Conservation (phyloP, 2,113 vertebrate species). For the Scatophagus argus region DNA sequence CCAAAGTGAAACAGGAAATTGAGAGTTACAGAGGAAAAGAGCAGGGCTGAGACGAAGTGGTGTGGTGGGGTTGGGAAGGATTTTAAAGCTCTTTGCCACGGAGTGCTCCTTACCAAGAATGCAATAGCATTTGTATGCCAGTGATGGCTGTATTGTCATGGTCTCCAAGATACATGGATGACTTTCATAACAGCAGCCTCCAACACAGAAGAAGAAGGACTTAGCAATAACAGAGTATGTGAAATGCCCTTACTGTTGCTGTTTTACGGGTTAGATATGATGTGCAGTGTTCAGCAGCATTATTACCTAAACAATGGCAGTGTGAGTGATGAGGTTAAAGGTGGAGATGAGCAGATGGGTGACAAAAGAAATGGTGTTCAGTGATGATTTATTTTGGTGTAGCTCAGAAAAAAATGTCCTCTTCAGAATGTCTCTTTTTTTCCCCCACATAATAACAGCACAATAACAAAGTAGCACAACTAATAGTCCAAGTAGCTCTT, state of each 20-base stretch:
- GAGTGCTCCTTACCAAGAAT: constrained; percentile 10
- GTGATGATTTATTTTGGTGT: background rate
- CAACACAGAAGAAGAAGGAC: background rate
- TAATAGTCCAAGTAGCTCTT: background rate
- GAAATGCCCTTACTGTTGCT: constrained; percentile 20
- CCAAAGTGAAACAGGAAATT: constrained; percentile 17
- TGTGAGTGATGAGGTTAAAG: constrained; percentile 22
- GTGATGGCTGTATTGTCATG: constrained; percentile 10
- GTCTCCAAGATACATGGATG: constrained; percentile 31
- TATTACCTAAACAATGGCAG: constrained; percentile 26
- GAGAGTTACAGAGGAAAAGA: constrained; percentile 41
- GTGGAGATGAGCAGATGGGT: constrained; percentile 2
- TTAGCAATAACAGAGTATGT: constrained; percentile 1
- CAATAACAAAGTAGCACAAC: background rate
- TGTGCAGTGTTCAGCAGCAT: constrained; percentile 8
- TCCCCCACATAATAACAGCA: background rate
- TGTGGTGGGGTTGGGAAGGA: background rate
- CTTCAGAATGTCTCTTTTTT: background rate
- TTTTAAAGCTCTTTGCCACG: constrained; percentile 29
- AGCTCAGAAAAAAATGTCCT: background rate
- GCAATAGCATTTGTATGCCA: constrained; percentile 34
- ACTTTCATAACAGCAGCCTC: constrained; percentile 44
- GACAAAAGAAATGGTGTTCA: background rate
- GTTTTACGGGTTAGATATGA: constrained; percentile 4
- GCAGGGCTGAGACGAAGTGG: background rate